Conservation (phyloP, 2,113 vertebrate genomes). For the Tretioscincus oriximinensis region DNA sequence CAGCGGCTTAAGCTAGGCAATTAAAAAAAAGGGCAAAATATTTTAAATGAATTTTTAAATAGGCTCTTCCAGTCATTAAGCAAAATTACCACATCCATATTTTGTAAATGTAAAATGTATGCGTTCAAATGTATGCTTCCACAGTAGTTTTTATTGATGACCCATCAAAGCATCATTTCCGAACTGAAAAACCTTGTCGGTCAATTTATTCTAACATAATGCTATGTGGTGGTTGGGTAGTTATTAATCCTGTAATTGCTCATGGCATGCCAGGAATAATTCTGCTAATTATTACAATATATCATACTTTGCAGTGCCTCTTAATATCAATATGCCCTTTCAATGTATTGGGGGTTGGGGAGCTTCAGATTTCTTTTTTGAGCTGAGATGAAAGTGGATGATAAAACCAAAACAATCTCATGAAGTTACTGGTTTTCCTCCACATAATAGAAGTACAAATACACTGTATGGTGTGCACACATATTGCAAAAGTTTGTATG, state of each 20-base stretch:
- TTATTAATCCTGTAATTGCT: slow-evolving; percentile 82
- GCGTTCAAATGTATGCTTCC: slow-evolving; percentile 63
- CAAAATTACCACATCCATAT: slow-evolving; percentile 63
- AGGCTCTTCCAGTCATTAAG: slow-evolving; percentile 72
- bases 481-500: no score
- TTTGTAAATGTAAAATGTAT: slow-evolving; percentile 69
- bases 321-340: slow-evolving; percentile 66
- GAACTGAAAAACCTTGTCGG: slow-evolving; percentile 75
- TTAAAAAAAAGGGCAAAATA: slow-evolving; percentile 67
- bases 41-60: slow-evolving; percentile 73
- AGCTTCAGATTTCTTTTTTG: slow-evolving; percentile 58
- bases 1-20: slow-evolving; percentile 61
- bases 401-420: slow-evolving; percentile 48
- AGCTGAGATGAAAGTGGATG: slow-evolving; percentile 63
- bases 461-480: no score
- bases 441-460: background rate
- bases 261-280: slow-evolving; percentile 77
- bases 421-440: slow-evolving; percentile 26
- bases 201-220: slow-evolving; percentile 81
- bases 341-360: slow-evolving; percentile 30
- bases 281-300: slow-evolving; percentile 80
- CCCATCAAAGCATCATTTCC: slow-evolving; percentile 76
- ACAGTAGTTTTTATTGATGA: slow-evolving; percentile 75
- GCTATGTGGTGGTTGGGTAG: slow-evolving; percentile 67
- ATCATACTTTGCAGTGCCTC: slow-evolving; percentile 74